Conservation (phyloP, 2,888 invertebrate genomes). For the Drosophila siamana region DNA sequence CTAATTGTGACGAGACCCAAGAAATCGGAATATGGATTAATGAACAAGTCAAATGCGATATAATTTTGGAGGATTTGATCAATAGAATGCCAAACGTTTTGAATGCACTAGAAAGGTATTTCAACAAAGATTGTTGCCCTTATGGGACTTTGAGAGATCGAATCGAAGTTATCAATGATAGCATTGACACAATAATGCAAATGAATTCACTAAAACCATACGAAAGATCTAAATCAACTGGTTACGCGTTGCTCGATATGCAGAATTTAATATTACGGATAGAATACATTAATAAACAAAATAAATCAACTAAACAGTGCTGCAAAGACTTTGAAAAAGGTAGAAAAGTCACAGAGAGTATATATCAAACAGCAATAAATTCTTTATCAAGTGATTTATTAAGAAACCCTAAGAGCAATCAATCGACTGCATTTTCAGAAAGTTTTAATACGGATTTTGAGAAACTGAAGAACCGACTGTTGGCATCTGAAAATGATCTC, state of each 20-base stretch:
- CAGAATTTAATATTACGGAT: constrained; percentile 31
- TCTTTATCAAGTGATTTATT: background rate
- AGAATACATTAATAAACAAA: constrained; percentile 6
- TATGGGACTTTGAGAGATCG: constrained; percentile 48
- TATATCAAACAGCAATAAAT: background rate
- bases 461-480: background rate
- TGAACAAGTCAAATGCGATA: constrained; percentile 8
- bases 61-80: background rate
- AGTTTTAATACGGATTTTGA: background rate
- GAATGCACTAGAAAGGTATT: background rate
- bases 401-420: background rate
- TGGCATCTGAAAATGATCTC: background rate
- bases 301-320: constrained; percentile 21
- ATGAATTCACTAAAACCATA: background rate
- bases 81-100: background rate
- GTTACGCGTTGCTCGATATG: constrained; percentile 32
- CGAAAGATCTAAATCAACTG: constrained; percentile 1
- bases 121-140: constrained; percentile 35
- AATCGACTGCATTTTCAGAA: background rate
- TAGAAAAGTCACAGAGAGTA: background rate
- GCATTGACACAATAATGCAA: constrained; percentile 37
- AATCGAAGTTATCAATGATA: constrained; percentile 51
- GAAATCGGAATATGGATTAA: constrained; percentile 40
- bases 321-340: constrained; percentile 26
- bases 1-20: background rate